phyloP scores from a whole-genome alignment of 2,113 vertebrate genomes.

The Rhynchopsitta pachyrhyncha region DNA sequence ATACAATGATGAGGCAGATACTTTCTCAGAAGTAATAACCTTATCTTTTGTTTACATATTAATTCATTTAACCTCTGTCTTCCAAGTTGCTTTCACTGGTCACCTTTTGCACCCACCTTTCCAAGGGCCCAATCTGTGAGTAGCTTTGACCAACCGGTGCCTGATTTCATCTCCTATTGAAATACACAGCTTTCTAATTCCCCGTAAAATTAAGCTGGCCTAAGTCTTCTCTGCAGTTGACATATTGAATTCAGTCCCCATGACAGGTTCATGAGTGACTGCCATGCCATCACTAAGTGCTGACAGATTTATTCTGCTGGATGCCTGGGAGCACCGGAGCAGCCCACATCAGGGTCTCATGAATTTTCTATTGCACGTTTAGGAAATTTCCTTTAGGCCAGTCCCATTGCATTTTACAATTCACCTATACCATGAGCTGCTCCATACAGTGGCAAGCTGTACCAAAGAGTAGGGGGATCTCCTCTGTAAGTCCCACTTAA shows the following conservation, averaged over 20 bases:
- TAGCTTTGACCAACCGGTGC: neutral
- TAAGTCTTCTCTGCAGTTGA: neutral
- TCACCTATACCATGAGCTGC: neutral
- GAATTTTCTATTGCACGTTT: neutral
- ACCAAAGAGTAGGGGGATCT: neutral
- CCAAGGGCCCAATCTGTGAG: neutral
- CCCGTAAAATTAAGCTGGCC: neutral
- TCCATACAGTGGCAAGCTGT: neutral
- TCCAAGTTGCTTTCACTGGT: neutral
- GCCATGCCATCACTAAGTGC: neutral
- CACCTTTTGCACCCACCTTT: neutral
- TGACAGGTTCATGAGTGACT: neutral
- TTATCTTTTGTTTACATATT: neutral
- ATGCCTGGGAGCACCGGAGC: accelerated
- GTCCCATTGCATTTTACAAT: neutral
- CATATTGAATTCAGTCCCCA: accelerated
- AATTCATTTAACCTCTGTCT: neutral
- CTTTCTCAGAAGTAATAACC: neutral
- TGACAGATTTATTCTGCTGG: neutral
- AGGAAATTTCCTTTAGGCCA: neutral
- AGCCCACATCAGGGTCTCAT: neutral
- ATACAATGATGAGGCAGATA: neutral
- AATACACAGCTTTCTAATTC: neutral
- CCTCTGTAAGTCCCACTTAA: neutral
- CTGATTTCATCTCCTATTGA: neutral